Evolutionary conservation across 2,888 invertebrate species (phyloP).

Genomic region (Xylota sylvarum): DNA sequence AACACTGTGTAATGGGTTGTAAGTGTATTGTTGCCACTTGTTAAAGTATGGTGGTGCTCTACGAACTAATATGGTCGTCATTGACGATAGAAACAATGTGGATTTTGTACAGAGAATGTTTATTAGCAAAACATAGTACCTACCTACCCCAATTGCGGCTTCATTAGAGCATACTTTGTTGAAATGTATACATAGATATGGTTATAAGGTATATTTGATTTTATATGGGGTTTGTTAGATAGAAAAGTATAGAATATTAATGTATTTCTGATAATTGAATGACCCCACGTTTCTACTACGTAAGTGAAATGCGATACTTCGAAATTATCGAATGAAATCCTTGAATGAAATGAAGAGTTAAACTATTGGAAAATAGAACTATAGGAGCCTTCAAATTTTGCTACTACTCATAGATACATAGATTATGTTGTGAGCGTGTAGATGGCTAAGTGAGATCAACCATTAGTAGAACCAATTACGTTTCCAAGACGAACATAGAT

Average conservation of each 20-base stretch:
- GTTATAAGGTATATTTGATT: not conserved
- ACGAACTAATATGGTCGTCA: not conserved
- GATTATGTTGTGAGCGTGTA: too few relatives aligned
- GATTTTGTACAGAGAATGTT: not conserved
- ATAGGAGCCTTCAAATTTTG: too few relatives aligned
- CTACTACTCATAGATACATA: too few relatives aligned
- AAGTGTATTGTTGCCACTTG: not conserved
- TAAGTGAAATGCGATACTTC: too few relatives aligned
- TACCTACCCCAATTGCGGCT: not conserved
- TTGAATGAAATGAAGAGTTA: too few relatives aligned
- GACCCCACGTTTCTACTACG: too few relatives aligned
- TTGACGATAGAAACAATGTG: not conserved
- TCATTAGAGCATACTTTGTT: slow-evolving; percentile 21
- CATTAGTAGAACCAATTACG: too few relatives aligned
- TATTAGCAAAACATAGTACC: not conserved
- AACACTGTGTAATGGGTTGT: slow-evolving; percentile 24
- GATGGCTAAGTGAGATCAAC: too few relatives aligned
- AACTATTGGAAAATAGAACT: too few relatives aligned
- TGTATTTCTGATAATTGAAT: too few relatives aligned
- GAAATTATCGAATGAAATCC: too few relatives aligned
- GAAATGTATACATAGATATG: not conserved
- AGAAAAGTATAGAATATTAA: not conserved
- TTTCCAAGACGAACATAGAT: too few relatives aligned
- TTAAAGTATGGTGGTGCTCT: not conserved
- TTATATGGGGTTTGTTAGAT: not conserved